Conservation (phyloP, 1,140 invertebrate species). For the Lepeophtheirus salmonis region DNA sequence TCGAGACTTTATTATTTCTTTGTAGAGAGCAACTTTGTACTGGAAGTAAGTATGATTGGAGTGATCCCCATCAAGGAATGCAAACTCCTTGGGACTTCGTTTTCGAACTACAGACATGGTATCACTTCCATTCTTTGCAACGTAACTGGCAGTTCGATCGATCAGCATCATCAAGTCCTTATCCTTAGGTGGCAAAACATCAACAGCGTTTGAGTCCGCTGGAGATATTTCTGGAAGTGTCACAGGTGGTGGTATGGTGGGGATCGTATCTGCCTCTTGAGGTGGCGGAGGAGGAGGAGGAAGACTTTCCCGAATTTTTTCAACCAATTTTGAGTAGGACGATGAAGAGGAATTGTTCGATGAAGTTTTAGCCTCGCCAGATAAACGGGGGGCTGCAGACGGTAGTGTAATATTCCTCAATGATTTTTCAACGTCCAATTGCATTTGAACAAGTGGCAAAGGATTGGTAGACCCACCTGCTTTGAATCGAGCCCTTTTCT, state of each 20-base stretch:
- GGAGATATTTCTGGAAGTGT: too few relatives aligned
- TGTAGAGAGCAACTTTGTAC: slow-evolving; percentile 6
- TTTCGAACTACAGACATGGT: not conserved
- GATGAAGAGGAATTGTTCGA: too few relatives aligned
- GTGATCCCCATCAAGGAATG: not conserved
- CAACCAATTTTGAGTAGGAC: slow-evolving; percentile 4
- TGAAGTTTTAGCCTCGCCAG: too few relatives aligned
- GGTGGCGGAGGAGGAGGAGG: not conserved
- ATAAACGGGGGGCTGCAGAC: too few relatives aligned
- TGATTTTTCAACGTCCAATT: not conserved
- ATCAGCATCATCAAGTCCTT: not conserved
- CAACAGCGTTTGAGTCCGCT: not conserved
- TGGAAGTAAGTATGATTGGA: not conserved
- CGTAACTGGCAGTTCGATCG: slow-evolving; percentile 7
- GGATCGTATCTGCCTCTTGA: not conserved
- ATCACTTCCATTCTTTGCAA: not conserved
- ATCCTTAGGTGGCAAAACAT: not conserved
- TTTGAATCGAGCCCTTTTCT: not conserved
- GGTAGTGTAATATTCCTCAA: not conserved
- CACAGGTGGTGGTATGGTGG: too few relatives aligned
- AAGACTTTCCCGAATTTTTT: not conserved
- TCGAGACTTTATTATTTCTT: slow-evolving; percentile 1
- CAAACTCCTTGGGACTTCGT: slow-evolving; percentile 3
- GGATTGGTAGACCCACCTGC: not conserved
- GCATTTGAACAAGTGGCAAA: not conserved